phyloP scores from a whole-genome alignment of 2,797 vertebrate genomes.

The Thunnus albacares region DNA sequence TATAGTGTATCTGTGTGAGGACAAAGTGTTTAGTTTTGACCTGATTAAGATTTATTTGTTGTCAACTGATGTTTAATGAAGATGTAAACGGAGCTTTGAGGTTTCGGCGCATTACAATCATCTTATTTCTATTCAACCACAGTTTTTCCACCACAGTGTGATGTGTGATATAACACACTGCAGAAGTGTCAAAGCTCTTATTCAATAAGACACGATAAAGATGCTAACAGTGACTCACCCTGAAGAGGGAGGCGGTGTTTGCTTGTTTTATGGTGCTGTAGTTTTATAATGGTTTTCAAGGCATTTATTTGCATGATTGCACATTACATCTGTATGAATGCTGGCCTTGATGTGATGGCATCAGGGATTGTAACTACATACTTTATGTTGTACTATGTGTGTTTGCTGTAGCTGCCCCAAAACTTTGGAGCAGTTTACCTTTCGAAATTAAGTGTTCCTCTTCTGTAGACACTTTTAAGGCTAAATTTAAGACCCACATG shows the following conservation, averaged over 20 bases:
- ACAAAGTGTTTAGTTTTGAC: too few species aligned
- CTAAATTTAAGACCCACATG: too few species aligned
- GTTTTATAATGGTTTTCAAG: conserved; percentile 3
- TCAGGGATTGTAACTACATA: background rate
- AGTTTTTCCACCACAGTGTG: background rate
- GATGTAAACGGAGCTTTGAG: background rate
- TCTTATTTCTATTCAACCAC: background rate
- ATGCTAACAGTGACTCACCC: background rate
- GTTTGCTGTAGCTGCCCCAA: too few species aligned
- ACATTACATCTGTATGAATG: background rate
- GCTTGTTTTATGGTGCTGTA: background rate
- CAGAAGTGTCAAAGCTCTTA: background rate
- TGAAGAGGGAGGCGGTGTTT: background rate
- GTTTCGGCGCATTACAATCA: background rate
- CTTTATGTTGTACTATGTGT: background rate
- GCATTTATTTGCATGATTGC: conserved; percentile 6
- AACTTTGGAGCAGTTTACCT: too few species aligned
- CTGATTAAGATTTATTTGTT: background rate
- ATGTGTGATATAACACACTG: background rate
- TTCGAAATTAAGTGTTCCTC: too few species aligned
- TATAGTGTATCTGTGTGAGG: too few species aligned
- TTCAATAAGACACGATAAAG: background rate
- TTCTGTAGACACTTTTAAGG: too few species aligned
- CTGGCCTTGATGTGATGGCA: background rate
- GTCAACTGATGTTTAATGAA: background rate